Evolutionary conservation across 2,113 vertebrate species (phyloP).

Genomic region (Rhineura floridana): DNA sequence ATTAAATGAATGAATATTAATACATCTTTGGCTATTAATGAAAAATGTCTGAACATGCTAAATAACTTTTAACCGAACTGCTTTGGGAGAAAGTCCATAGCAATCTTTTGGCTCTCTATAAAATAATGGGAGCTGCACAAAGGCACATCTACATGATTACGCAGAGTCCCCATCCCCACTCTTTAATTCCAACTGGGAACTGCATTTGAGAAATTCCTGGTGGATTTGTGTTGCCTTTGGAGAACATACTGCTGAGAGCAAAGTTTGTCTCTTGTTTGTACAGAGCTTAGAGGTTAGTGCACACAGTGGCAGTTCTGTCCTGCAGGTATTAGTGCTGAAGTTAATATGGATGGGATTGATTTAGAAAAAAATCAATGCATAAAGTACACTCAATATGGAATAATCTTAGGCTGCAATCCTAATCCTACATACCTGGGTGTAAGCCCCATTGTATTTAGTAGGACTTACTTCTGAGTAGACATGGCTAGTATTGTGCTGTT

Average conservation of each 20-base stretch:
- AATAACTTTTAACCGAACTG: constrained; percentile 6
- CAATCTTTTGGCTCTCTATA: neutral
- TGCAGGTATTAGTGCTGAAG: neutral
- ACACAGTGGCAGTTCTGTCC: neutral
- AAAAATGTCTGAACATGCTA: neutral
- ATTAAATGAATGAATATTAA: neutral
- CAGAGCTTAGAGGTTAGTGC: neutral
- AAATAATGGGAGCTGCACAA: neutral
- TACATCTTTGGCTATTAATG: neutral
- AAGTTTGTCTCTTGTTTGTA: constrained; percentile 26
- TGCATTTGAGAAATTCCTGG: neutral
- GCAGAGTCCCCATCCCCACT: neutral
- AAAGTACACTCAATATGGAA: constrained; percentile 21
- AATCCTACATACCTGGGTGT: too few relatives aligned
- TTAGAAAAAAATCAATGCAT: neutral
- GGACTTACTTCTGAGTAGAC: neutral
- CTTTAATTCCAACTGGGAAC: neutral
- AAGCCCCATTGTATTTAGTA: neutral
- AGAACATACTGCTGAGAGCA: constrained; percentile 11
- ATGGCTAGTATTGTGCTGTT: neutral
- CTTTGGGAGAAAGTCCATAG: neutral
- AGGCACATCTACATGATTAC: neutral
- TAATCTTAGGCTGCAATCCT: neutral
- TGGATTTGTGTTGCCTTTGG: neutral
- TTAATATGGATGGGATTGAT: neutral